These are phyloP conservation scores for Rhamnusium bicolor DNA, from an alignment of 2,888 invertebrate species.

Conservation along the genomic window DNA sequence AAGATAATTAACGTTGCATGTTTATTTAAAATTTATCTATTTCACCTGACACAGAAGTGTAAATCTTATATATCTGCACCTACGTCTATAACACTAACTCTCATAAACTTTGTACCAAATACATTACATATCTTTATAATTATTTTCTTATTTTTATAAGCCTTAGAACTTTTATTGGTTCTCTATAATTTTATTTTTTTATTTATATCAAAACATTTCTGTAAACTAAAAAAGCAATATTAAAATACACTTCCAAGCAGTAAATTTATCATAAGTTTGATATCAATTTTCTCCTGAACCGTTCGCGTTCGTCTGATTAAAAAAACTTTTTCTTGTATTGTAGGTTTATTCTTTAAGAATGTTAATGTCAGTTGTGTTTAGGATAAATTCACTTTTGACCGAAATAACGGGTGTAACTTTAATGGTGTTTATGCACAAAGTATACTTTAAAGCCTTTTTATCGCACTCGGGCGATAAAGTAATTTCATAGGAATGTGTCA, in stretches of 20 bases:
- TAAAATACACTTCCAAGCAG: not conserved
- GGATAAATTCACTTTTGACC: no score
- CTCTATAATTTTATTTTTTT: not conserved
- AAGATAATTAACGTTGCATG: conserved; percentile 55
- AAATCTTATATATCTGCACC: not conserved
- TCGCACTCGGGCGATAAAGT: no score
- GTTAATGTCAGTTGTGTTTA: no score
- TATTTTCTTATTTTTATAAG: not conserved
- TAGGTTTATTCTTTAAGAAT: no score
- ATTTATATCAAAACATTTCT: not conserved
- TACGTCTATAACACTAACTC: not conserved
- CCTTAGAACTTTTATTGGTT: not conserved
- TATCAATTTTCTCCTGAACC: no score
- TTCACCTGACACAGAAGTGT: conserved; percentile 12
- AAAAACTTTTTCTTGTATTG: no score
- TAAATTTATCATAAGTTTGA: no score
- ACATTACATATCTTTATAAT: not conserved
- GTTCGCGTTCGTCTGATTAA: no score
- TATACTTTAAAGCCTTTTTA: no score
- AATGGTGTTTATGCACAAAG: no score
- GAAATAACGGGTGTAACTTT: no score
- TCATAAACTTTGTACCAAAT: not conserved
- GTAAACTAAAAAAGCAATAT: not conserved
- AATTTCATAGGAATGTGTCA: no score
- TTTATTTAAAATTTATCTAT: conserved; percentile 55